Conservation (phyloP, 1,140 invertebrate genomes). For the Mycetomoellerius zeteki region DNA sequence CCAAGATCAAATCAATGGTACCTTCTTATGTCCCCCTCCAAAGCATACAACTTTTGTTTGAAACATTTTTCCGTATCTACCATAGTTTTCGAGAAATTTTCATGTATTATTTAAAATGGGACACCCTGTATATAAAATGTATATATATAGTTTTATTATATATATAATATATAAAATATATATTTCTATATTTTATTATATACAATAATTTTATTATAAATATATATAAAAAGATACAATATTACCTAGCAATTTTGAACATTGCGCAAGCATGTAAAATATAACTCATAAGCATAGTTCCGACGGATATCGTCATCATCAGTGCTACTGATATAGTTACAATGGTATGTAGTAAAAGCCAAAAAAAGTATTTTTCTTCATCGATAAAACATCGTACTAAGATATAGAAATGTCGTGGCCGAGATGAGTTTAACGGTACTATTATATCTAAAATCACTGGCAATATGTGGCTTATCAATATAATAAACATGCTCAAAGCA, state of each 20-base stretch:
- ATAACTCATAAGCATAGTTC: conserved; percentile 5
- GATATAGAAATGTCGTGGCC: conserved; percentile 21
- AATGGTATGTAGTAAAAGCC: neutral
- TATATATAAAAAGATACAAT: neutral
- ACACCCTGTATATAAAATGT: no score
- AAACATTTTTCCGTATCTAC: no score
- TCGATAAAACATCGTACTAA: conserved; percentile 18
- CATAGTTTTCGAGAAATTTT: no score
- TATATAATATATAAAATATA: no score
- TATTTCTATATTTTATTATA: no score
- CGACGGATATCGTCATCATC: neutral
- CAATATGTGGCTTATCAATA: neutral
- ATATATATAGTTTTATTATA: no score
- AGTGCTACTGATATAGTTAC: neutral
- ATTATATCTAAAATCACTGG: conserved; percentile 17
- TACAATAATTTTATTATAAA: no score
- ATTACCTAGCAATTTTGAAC: conserved; percentile 45
- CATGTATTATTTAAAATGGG: no score
- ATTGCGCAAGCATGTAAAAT: conserved; percentile 18
- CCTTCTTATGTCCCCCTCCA: no score
- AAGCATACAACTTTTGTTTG: no score
- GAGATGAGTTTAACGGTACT: conserved; percentile 21
- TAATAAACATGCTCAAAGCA: neutral
- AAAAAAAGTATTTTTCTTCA: conserved; percentile 26
- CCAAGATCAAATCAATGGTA: no score